A percentile compares a stretch with the other conserved stretches of the same genome.
phyloP scores from a whole-genome alignment of 2,113 vertebrate species.

The Neolamprologus sp. region DNA sequence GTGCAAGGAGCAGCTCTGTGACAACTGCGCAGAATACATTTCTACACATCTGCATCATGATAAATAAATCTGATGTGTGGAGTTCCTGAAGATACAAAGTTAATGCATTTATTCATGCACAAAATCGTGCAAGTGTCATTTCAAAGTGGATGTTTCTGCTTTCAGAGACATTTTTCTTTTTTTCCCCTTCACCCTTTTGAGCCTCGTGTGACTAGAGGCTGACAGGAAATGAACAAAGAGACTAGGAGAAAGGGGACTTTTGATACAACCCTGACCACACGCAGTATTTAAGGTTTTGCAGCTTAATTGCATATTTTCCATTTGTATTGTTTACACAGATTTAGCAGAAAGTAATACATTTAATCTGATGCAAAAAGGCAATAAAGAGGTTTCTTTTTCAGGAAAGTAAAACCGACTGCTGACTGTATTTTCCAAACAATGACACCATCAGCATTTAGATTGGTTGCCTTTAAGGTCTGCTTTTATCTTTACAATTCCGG shows the following conservation, averaged over 20 bases:
- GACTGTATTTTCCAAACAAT: not conserved
- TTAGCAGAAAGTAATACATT: not conserved
- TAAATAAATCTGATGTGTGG: constrained; percentile 3
- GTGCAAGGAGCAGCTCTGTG: not conserved
- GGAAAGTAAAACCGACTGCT: not conserved
- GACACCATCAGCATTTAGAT: not conserved
- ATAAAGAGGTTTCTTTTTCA: not conserved
- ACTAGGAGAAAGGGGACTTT: not conserved
- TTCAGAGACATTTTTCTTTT: not conserved
- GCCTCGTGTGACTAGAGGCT: not conserved
- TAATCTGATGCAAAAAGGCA: not conserved
- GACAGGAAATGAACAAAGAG: not conserved
- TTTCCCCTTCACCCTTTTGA: not conserved
- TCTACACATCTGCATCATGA: not conserved
- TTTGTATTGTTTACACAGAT: not conserved
- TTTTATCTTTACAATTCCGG: not conserved
- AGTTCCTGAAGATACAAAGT: not conserved
- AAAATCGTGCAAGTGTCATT: not conserved
- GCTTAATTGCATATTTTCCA: not conserved
- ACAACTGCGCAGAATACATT: constrained; percentile 5
- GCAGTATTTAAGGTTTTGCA: not conserved
- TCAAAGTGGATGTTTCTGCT: not conserved
- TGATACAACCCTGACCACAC: not conserved
- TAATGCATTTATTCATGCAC: constrained; percentile 11
- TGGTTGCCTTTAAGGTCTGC: not conserved